A percentile compares a stretch with the other conserved stretches of the same genome.
Conservation (phyloP, 2,888 invertebrate species). For the Tinea semifulvella region DNA sequence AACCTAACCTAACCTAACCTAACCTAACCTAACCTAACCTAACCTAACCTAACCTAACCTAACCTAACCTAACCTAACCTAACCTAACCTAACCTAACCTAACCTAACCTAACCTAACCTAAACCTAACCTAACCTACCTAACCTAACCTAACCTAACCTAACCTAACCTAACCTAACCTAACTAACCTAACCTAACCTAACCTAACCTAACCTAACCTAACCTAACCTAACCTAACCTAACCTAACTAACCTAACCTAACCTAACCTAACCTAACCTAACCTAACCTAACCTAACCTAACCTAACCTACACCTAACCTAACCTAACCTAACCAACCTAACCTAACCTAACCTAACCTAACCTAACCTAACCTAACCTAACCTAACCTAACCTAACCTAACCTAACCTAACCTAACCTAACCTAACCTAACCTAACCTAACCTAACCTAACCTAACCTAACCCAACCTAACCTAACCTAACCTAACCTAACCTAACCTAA, state of each 20-base stretch:
- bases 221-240: constrained; percentile 15
- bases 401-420: constrained; percentile 15
- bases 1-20: constrained; percentile 14
- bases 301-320: too few species aligned
- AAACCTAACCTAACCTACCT: too few species aligned
- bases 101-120: too few species aligned
- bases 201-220: constrained; percentile 14
- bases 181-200: background rate
- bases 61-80: constrained; percentile 14
- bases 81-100: constrained; percentile 13
- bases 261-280: constrained; percentile 18
- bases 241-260: constrained; percentile 16
- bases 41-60: constrained; percentile 16
- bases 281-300: constrained; percentile 19
- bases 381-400: too few species aligned
- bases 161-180: constrained; percentile 15
- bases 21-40: constrained; percentile 14
- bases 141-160: constrained; percentile 17
- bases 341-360: constrained; percentile 18
- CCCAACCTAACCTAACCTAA: constrained; percentile 18
- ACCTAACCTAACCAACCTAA: too few species aligned
- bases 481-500: constrained; percentile 16
- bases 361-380: constrained; percentile 18
- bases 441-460: constrained; percentile 19
- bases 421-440: constrained; percentile 18